Evolutionary conservation across 2,113 vertebrate genomes (phyloP).

Genomic region (Pachycephala philippinensis): DNA sequence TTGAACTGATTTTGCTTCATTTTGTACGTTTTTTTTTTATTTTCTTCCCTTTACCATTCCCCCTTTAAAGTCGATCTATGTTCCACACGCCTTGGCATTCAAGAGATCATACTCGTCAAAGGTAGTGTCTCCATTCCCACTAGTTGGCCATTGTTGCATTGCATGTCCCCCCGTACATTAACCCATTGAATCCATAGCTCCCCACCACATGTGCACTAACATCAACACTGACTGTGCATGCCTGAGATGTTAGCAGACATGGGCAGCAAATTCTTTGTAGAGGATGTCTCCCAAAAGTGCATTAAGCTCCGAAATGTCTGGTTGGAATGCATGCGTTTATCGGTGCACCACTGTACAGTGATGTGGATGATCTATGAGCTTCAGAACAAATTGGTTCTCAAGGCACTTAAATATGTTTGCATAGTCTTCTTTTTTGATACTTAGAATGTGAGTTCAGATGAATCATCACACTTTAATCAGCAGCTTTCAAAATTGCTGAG

Average conservation of each 20-base stretch:
- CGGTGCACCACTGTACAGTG: neutral
- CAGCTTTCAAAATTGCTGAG: neutral
- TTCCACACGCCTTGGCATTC: constrained; percentile 96
- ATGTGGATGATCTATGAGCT: neutral
- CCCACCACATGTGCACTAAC: constrained; percentile 65
- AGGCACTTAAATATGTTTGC: neutral
- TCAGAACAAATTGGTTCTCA: neutral
- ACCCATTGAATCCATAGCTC: constrained; percentile 33
- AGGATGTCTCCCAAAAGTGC: neutral
- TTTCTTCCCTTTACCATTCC: constrained; percentile 70
- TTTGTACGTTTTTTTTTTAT: constrained; percentile 73
- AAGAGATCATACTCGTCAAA: constrained; percentile 93
- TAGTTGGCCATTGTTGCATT: constrained; percentile 72
- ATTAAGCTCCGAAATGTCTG: neutral
- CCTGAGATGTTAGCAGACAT: constrained; percentile 25
- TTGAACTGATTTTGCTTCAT: constrained; percentile 83
- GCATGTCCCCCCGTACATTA: constrained; percentile 61
- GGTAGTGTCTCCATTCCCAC: constrained; percentile 86
- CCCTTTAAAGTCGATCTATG: constrained; percentile 92
- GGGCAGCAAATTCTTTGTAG: neutral
- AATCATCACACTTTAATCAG: neutral
- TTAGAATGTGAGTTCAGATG: neutral
- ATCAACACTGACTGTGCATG: constrained; percentile 35
- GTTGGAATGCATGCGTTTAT: constrained; percentile 45
- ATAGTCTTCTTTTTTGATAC: neutral